Conservation (phyloP, 2,797 vertebrate species). For the Hypotaenidia okinawae region DNA sequence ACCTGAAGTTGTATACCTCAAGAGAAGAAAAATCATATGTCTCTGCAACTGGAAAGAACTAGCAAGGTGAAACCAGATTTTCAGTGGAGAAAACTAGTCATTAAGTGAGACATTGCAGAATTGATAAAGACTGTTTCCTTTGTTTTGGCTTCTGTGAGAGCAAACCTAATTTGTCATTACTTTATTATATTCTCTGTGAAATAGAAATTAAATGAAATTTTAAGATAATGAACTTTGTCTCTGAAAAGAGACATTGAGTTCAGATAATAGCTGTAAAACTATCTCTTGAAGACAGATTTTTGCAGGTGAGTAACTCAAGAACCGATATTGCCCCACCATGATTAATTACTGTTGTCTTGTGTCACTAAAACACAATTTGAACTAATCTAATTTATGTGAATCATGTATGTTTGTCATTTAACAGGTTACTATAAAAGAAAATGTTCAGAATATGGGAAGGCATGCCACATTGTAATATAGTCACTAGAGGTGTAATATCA, state of each 20-base stretch:
- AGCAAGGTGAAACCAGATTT: not conserved
- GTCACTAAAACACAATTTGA: not conserved
- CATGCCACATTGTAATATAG: not conserved
- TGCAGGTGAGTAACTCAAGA: not conserved
- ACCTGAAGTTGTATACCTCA: not conserved
- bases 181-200: not conserved
- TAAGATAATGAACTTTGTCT: not conserved
- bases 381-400: not conserved
- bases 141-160: not conserved
- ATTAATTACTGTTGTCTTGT: not conserved
- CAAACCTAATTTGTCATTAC: not conserved
- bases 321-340: not conserved
- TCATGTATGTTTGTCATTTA: not conserved
- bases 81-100: not conserved
- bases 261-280: not conserved
- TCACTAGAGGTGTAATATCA: not conserved
- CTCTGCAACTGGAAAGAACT: not conserved
- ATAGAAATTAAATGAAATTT: not conserved
- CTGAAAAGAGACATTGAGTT: not conserved
- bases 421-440: not conserved
- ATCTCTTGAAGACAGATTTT: not conserved
- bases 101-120: not conserved
- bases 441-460: not conserved
- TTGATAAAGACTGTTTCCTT: not conserved
- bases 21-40: not conserved